phyloP scores from a whole-genome alignment of 2,113 vertebrate species.

The Cebidichthys violaceus region DNA sequence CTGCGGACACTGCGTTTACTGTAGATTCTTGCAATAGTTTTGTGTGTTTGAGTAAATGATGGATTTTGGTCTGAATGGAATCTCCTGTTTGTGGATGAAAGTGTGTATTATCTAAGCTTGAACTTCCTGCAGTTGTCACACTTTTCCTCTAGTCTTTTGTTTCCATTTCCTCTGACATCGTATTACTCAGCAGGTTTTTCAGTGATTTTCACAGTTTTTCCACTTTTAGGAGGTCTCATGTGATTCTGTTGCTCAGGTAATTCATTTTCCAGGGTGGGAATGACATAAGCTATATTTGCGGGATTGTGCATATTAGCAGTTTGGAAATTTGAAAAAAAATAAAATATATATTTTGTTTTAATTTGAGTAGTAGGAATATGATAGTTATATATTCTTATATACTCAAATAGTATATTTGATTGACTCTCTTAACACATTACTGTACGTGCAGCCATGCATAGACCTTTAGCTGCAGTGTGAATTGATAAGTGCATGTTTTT shows the following conservation, averaged over 20 bases:
- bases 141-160: constrained; percentile 56
- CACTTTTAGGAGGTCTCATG: constrained; percentile 19
- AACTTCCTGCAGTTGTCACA: constrained; percentile 61
- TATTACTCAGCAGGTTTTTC: constrained; percentile 54
- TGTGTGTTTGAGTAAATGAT: not conserved
- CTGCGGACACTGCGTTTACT: no score
- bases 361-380: not conserved
- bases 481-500: not conserved
- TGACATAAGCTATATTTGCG: not conserved
- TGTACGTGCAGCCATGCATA: not conserved
- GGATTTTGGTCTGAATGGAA: not conserved
- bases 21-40: constrained; percentile 6
- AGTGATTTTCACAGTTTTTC: constrained; percentile 51
- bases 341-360: not conserved
- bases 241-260: constrained; percentile 27
- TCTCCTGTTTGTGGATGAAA: constrained; percentile 30
- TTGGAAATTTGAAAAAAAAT: not conserved
- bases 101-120: constrained; percentile 56
- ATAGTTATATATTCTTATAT: not conserved
- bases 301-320: not conserved
- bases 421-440: not conserved
- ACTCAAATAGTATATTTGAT: not conserved
- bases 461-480: not conserved
- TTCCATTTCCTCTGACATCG: constrained; percentile 68
- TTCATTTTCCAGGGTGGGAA: constrained; percentile 34